phyloP scores from a whole-genome alignment of 2,888 invertebrate species.

The Catotricha subobsoleta region DNA sequence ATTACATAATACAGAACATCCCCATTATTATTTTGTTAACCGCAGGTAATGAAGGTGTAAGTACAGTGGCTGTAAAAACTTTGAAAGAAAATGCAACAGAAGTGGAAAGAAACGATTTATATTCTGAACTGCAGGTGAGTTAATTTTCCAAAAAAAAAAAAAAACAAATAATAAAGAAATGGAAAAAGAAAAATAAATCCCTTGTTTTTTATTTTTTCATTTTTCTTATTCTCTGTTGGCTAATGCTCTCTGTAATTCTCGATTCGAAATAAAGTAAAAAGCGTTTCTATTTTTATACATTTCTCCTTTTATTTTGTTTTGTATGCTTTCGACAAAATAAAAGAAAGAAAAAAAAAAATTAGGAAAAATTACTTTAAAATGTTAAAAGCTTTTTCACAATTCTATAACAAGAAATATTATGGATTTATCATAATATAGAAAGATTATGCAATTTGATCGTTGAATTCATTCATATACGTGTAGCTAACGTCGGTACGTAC shows the following conservation, averaged over 20 bases:
- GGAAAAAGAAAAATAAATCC: not conserved
- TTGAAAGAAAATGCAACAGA: constrained; percentile 84
- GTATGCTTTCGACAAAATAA: not conserved
- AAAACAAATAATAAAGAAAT: not conserved
- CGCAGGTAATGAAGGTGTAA: constrained; percentile 45
- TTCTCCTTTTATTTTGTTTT: not conserved
- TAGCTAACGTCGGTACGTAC: too few relatives aligned
- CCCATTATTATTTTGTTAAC: too few relatives aligned
- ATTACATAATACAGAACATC: too few relatives aligned
- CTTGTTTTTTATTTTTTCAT: too few relatives aligned
- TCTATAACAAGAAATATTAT: too few relatives aligned
- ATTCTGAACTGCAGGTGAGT: constrained; percentile 54
- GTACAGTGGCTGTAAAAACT: constrained; percentile 83
- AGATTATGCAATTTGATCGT: too few relatives aligned
- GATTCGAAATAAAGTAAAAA: too few relatives aligned
- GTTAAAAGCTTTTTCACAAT: not conserved
- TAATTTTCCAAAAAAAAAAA: not conserved
- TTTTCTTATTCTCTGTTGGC: too few relatives aligned
- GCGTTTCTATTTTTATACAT: not conserved
- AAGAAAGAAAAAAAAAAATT: not conserved
- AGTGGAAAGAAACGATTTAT: constrained; percentile 67
- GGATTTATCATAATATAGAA: too few relatives aligned
- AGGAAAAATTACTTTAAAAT: not conserved
- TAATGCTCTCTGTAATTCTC: too few relatives aligned
- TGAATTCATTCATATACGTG: too few relatives aligned